Evolutionary conservation across 2,888 invertebrate genomes (phyloP).

Genomic region (Cynaeus angustus): DNA sequence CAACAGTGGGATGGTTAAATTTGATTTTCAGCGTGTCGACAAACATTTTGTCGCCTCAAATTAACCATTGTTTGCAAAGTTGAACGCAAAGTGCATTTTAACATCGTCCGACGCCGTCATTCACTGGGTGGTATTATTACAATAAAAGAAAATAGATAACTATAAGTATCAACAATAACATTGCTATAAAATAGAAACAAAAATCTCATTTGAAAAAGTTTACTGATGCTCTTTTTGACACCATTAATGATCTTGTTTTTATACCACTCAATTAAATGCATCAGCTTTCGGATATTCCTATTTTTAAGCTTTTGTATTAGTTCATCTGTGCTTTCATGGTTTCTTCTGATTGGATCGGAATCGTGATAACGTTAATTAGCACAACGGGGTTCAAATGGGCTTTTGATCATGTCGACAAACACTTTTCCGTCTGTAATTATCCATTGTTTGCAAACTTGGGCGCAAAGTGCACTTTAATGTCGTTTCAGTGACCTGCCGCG

Average conservation of each 20-base stretch:
- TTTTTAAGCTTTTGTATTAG: too few relatives aligned
- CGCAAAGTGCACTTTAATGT: slow-evolving; percentile 25
- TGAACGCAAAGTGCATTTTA: neutral
- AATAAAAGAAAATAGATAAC: too few relatives aligned
- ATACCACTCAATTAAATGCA: too few relatives aligned
- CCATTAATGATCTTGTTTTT: too few relatives aligned
- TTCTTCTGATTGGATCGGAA: too few relatives aligned
- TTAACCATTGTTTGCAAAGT: slow-evolving; percentile 2
- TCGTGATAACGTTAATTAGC: neutral
- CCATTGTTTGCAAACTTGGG: slow-evolving; percentile 7
- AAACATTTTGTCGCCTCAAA: neutral
- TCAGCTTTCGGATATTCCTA: too few relatives aligned
- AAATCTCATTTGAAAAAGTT: too few relatives aligned
- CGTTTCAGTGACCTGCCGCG: slow-evolving; percentile 13
- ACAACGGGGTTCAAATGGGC: neutral
- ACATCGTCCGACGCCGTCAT: neutral
- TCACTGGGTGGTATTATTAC: neutral
- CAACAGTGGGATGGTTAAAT: neutral
- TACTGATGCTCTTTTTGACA: too few relatives aligned
- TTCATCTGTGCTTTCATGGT: too few relatives aligned
- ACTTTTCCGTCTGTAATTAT: slow-evolving; percentile 9
- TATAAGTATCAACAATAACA: too few relatives aligned
- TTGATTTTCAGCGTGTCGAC: slow-evolving; percentile 1
- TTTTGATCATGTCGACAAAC: slow-evolving; percentile 4
- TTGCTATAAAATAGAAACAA: too few relatives aligned